Conservation (phyloP, 2,113 vertebrate species). For the Pseudorhombus dupliciocellatus region DNA sequence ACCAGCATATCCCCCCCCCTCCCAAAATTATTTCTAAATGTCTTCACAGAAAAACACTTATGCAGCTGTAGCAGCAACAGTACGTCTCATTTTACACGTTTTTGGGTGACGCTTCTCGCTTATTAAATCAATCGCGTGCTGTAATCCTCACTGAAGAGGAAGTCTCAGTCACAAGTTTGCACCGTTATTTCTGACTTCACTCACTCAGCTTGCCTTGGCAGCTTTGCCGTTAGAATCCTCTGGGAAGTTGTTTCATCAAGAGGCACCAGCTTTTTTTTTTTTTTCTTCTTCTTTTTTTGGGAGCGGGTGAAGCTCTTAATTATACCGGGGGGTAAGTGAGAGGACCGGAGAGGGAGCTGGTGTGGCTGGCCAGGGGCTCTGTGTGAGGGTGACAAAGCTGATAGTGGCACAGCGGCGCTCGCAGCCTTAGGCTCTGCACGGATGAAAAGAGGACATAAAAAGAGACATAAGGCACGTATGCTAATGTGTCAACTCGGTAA, state of each 20-base stretch:
- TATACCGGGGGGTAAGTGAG: slow-evolving; percentile 71
- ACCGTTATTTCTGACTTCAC: slow-evolving; percentile 59
- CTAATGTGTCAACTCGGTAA: slow-evolving; percentile 67
- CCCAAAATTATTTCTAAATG: not conserved
- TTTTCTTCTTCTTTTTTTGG: no score
- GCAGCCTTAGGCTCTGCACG: slow-evolving; percentile 56
- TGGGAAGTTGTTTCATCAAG: slow-evolving; percentile 59
- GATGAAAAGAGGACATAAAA: slow-evolving; percentile 66
- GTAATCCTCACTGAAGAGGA: slow-evolving; percentile 32
- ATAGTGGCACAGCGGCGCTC: slow-evolving; percentile 51
- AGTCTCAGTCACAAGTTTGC: slow-evolving; percentile 41
- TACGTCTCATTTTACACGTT: not conserved
- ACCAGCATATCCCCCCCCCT: not conserved
- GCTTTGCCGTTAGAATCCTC: slow-evolving; percentile 58
- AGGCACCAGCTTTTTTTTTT: slow-evolving; percentile 69
- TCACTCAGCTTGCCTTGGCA: slow-evolving; percentile 56
- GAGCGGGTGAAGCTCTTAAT: slow-evolving; percentile 67
- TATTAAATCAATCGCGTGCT: slow-evolving; percentile 9
- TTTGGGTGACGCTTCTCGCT: not conserved
- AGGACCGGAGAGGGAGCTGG: slow-evolving; percentile 55
- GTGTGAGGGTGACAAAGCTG: slow-evolving; percentile 67
- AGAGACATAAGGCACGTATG: slow-evolving; percentile 67
- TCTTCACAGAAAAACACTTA: slow-evolving; percentile 1
- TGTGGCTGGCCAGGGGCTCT: slow-evolving; percentile 53
- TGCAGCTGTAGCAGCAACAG: not conserved